These are phyloP conservation scores for Drosophila willistoni DNA, from an alignment of 1,140 invertebrate genomes.

Conservation along the genomic window DNA sequence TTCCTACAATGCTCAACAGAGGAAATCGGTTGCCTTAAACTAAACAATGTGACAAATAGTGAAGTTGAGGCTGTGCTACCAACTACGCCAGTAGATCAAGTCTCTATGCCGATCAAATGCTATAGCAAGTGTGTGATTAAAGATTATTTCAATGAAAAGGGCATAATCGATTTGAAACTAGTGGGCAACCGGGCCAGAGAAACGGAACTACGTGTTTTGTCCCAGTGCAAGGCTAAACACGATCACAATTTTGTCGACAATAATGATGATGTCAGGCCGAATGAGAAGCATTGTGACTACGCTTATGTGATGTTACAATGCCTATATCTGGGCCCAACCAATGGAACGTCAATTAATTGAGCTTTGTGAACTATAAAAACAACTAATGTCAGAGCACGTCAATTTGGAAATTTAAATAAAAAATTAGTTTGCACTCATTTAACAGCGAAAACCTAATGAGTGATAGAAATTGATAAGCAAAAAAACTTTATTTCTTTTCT, in stretches of 20 bases:
- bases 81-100: background rate
- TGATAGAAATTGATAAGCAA: background rate
- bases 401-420: no score
- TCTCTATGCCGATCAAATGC: constrained; percentile 37
- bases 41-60: constrained; percentile 15
- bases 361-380: background rate
- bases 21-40: background rate
- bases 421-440: no score
- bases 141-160: constrained; percentile 26
- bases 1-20: background rate
- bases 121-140: constrained; percentile 31
- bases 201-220: constrained; percentile 9
- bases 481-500: no score
- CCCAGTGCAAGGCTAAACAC: constrained; percentile 5
- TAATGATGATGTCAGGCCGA: background rate
- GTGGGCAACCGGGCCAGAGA: constrained; percentile 7
- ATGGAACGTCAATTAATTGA: background rate
- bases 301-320: constrained; percentile 40
- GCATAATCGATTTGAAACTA: constrained; percentile 3
- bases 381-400: background rate
- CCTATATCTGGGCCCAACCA: constrained; percentile 4
- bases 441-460: background rate
- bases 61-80: constrained; percentile 19
- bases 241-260: constrained; percentile 1
- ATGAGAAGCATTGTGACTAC: constrained; percentile 33